phyloP scores from a whole-genome alignment of 1,140 invertebrate species.

The Caenorhabditis brenneri region DNA sequence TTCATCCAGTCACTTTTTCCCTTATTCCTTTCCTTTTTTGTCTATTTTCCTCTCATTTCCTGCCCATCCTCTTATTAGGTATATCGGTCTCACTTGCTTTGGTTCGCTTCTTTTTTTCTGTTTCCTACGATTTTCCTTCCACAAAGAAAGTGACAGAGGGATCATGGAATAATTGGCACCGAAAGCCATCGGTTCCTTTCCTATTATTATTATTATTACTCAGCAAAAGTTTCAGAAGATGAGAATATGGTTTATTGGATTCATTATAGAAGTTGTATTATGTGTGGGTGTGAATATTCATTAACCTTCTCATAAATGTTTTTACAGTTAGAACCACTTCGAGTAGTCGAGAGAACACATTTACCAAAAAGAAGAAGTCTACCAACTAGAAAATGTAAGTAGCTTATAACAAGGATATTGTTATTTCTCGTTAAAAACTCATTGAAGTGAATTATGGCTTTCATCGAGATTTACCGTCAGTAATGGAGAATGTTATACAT shows the following conservation, averaged over 20 bases:
- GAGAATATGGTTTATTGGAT: background rate
- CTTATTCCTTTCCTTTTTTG: background rate
- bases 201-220: background rate
- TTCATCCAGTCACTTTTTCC: background rate
- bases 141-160: background rate
- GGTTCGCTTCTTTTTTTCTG: background rate
- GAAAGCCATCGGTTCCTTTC: background rate
- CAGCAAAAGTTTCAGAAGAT: background rate
- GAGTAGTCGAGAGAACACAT: slow-evolving; percentile 4
- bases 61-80: slow-evolving; percentile 27
- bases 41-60: background rate
- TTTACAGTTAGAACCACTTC: slow-evolving; percentile 11
- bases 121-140: slow-evolving; percentile 14
- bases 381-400: slow-evolving; percentile 6
- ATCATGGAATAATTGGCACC: slow-evolving; percentile 2
- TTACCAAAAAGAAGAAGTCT: slow-evolving; percentile 9
- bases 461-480: slow-evolving; percentile 24
- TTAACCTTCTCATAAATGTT: background rate
- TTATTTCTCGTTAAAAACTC: background rate
- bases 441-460: slow-evolving; percentile 5
- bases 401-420: background rate
- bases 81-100: slow-evolving; percentile 29
- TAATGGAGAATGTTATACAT: slow-evolving; percentile 34
- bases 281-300: background rate
- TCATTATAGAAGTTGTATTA: background rate